These are phyloP conservation scores for Hemaris fuciformis DNA, from an alignment of 2,888 invertebrate species.

Conservation along the genomic window DNA sequence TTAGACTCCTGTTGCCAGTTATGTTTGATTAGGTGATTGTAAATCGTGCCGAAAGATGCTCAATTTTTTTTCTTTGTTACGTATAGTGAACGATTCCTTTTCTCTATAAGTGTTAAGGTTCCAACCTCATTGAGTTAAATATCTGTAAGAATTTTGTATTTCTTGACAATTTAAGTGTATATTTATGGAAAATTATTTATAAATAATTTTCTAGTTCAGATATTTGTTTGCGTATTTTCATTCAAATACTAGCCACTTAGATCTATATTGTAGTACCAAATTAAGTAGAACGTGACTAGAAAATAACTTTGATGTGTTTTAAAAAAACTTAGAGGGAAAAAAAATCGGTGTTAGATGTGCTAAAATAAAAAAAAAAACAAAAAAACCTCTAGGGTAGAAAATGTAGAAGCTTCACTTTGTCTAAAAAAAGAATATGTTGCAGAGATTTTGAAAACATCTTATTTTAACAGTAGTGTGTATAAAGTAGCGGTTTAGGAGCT, in stretches of 20 bases:
- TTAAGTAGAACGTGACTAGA: neutral
- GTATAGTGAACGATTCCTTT: neutral
- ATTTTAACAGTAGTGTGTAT: too few species aligned
- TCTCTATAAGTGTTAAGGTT: constrained; percentile 5
- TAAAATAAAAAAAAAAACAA: neutral
- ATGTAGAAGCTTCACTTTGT: too few species aligned
- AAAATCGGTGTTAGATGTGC: neutral
- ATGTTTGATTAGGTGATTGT: constrained; percentile 6
- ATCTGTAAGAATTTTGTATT: neutral
- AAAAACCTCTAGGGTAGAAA: too few species aligned
- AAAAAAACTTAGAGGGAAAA: neutral
- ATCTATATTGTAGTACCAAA: neutral
- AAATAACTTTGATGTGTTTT: neutral
- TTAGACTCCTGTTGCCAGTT: neutral
- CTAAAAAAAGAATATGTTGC: too few species aligned
- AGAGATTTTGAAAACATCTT: too few species aligned
- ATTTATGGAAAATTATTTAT: neutral
- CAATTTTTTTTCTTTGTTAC: constrained; percentile 3
- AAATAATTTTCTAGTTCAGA: neutral
- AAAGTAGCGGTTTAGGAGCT: too few species aligned
- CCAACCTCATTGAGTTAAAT: constrained; percentile 1
- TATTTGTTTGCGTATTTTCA: neutral
- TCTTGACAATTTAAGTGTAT: neutral
- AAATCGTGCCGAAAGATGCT: constrained; percentile 9
- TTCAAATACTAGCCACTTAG: neutral